Percentiles rank a stretch among this genome's conserved stretches.
phyloP scores from a whole-genome alignment of 2,113 vertebrate species.

The Regulus satrapa region DNA sequence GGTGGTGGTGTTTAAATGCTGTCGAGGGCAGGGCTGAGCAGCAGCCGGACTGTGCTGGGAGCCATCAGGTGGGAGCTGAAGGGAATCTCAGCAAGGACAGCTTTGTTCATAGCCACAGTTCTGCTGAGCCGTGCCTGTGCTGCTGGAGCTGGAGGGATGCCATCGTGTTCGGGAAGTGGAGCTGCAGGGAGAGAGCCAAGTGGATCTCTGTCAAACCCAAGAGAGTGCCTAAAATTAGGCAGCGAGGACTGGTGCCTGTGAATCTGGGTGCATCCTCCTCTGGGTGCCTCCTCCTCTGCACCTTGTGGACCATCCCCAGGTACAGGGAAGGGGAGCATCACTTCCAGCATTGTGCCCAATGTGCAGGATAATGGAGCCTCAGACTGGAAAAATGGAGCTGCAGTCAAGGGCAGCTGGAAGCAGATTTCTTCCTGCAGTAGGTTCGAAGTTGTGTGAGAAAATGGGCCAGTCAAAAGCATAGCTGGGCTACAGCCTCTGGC shows the following conservation, averaged over 20 bases:
- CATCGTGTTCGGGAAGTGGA: rapidly evolving
- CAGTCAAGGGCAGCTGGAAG: not conserved
- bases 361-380: not conserved
- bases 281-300: not conserved
- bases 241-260: not conserved
- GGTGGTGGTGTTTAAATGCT: not conserved
- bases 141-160: not conserved
- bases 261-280: not conserved
- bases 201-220: not conserved
- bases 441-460: not conserved
- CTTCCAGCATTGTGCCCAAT: rapidly evolving
- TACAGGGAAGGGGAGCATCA: not conserved
- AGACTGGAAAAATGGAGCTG: not conserved
- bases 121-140: rapidly evolving
- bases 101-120: rapidly evolving
- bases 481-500: not conserved
- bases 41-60: not conserved
- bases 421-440: rapidly evolving
- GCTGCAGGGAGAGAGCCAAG: not conserved
- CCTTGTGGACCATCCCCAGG: not conserved
- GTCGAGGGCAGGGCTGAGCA: not conserved
- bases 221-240: not conserved
- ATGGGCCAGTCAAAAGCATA: not conserved
- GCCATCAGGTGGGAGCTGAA: not conserved
- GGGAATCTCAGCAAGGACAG: rapidly evolving